phyloP scores from a whole-genome alignment of 1,140 invertebrate genomes.

The Cecropterus lyciades region DNA sequence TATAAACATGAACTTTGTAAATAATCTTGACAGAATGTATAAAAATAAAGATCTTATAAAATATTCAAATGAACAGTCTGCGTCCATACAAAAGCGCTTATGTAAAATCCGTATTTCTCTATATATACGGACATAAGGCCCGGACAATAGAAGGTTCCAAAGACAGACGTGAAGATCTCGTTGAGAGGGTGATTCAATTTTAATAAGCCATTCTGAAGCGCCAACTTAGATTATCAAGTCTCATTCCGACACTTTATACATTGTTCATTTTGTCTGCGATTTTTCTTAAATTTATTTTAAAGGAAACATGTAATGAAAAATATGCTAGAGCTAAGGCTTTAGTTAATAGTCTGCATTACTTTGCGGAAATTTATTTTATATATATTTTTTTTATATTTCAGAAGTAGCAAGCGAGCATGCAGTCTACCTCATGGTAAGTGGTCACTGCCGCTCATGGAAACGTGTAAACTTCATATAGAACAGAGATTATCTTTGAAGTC shows the following conservation, averaged over 20 bases:
- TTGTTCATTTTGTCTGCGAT: slow-evolving; percentile 47
- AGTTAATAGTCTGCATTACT: too few species aligned
- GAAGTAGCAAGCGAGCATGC: too few species aligned
- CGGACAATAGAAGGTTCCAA: slow-evolving; percentile 33
- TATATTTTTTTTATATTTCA: too few species aligned
- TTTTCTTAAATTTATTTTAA: slow-evolving; percentile 48
- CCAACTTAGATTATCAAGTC: slow-evolving; percentile 54
- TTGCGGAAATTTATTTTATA: too few species aligned
- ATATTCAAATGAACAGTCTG: slow-evolving; percentile 16
- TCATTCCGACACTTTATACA: slow-evolving; percentile 46
- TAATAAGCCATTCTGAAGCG: slow-evolving; percentile 53
- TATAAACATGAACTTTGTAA: too few species aligned
- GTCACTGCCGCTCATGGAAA: too few species aligned
- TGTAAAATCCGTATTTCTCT: slow-evolving; percentile 16
- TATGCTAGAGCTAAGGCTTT: slow-evolving; percentile 35
- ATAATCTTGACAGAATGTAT: background rate
- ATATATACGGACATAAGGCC: slow-evolving; percentile 12
- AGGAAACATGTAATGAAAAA: slow-evolving; percentile 38
- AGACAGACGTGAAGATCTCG: slow-evolving; percentile 45
- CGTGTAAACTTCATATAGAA: too few species aligned
- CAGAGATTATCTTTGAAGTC: too few species aligned
- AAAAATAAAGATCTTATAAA: background rate
- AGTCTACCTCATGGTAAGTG: too few species aligned
- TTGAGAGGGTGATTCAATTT: slow-evolving; percentile 54
- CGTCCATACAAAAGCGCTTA: background rate